Conservation (phyloP, 2,113 vertebrate genomes). For the Bostrychus sinensis region DNA sequence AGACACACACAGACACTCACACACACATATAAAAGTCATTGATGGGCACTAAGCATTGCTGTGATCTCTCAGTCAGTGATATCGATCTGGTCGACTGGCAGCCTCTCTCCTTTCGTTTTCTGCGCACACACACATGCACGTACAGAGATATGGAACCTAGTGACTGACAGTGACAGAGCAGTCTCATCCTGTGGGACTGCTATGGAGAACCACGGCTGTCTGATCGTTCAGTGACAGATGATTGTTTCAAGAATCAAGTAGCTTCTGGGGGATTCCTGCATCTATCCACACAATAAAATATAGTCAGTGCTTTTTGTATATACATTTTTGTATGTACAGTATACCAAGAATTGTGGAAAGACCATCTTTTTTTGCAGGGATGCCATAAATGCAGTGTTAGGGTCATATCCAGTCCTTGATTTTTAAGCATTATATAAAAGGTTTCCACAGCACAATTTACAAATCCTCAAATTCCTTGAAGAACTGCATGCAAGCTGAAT, state of each 20-base stretch:
- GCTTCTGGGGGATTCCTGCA: neutral
- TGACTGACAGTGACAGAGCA: conserved; percentile 54
- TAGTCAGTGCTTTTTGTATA: too few species aligned
- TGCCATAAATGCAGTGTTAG: too few species aligned
- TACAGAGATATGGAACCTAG: conserved; percentile 23
- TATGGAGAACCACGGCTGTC: conserved; percentile 34
- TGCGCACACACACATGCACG: conserved; percentile 1
- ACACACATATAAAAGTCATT: conserved; percentile 37
- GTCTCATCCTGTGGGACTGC: conserved; percentile 35
- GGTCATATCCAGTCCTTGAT: too few species aligned
- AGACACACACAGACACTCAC: conserved; percentile 5
- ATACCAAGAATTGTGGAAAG: too few species aligned
- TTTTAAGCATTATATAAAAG: too few species aligned
- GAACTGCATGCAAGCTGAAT: too few species aligned
- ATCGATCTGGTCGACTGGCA: conserved; percentile 63
- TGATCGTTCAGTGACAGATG: conserved; percentile 27
- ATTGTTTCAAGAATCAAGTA: neutral
- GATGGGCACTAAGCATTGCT: conserved; percentile 66
- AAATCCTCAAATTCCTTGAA: too few species aligned
- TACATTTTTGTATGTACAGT: too few species aligned
- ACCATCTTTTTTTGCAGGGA: too few species aligned
- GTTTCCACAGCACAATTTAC: too few species aligned
- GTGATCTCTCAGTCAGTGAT: conserved; percentile 71
- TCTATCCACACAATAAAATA: too few species aligned
- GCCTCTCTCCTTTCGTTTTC: conserved; percentile 18